Evolutionary conservation across 2,797 vertebrate species (phyloP).

Genomic region (Mormyrops boulengeri): DNA sequence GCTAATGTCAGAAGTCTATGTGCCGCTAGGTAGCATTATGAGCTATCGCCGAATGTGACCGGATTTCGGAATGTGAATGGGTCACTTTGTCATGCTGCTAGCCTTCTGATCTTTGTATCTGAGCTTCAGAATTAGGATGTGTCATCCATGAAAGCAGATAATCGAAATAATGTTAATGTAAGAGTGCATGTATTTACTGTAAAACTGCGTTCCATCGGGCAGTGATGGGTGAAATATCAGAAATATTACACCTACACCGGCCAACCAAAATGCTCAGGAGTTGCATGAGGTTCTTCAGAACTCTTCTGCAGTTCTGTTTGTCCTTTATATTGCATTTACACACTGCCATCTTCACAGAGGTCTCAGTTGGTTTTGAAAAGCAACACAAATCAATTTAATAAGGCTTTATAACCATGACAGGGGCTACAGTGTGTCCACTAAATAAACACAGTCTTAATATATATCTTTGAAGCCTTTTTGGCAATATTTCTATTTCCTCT

Average conservation of each 20-base stretch:
- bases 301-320: background rate
- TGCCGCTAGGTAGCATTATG: background rate
- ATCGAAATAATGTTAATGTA: background rate
- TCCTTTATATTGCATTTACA: conserved; percentile 16
- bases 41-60: background rate
- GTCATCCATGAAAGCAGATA: background rate
- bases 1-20: conserved; percentile 10
- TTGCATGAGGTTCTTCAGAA: background rate
- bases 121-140: background rate
- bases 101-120: background rate
- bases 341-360: conserved; percentile 17
- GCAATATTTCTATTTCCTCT: background rate
- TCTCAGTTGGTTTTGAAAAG: conserved; percentile 28
- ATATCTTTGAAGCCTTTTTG: conserved; percentile 19
- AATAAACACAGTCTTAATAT: conserved; percentile 35
- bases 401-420: conserved; percentile 45
- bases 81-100: background rate
- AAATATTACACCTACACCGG: background rate
- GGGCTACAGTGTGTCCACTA: conserved; percentile 32
- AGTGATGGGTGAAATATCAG: background rate
- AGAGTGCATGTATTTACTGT: background rate
- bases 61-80: background rate
- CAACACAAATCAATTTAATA: conserved; percentile 45
- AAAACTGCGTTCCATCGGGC: background rate
- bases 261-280: background rate